Evolutionary conservation across 1,140 invertebrate species (phyloP).

Genomic region (Drosophila triauraria): DNA sequence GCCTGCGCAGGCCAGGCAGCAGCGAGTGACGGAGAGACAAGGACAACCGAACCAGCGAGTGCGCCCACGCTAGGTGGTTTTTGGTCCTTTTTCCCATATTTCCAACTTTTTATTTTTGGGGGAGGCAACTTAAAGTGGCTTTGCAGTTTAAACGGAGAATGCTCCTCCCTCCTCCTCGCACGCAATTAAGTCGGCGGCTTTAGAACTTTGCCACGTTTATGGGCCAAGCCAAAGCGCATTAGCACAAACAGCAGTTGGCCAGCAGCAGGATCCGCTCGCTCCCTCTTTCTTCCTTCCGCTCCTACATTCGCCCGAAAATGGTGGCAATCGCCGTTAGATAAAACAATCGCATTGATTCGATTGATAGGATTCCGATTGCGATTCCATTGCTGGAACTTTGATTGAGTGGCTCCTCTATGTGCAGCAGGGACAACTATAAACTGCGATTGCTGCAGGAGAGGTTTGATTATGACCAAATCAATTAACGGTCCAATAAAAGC

Average conservation of each 20-base stretch:
- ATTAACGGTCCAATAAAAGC: slow-evolving; percentile 40
- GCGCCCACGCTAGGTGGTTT: slow-evolving; percentile 44
- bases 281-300: background rate
- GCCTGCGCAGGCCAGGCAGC: slow-evolving; percentile 35
- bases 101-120: slow-evolving; percentile 13
- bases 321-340: slow-evolving; percentile 22
- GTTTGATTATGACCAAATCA: slow-evolving; percentile 35
- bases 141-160: slow-evolving; percentile 52
- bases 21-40: slow-evolving; percentile 59
- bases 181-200: slow-evolving; percentile 57
- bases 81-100: slow-evolving; percentile 24
- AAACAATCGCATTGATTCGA: slow-evolving; percentile 45
- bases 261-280: slow-evolving; percentile 20
- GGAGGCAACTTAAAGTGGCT: slow-evolving; percentile 56
- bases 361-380: slow-evolving; percentile 23
- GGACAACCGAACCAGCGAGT: slow-evolving; percentile 61
- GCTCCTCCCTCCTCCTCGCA: slow-evolving; percentile 12
- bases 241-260: slow-evolving; percentile 44
- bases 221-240: slow-evolving; percentile 55
- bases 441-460: slow-evolving; percentile 15
- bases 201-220: slow-evolving; percentile 60
- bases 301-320: slow-evolving; percentile 12
- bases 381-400: slow-evolving; percentile 21
- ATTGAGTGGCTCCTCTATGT: slow-evolving; percentile 21
- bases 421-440: background rate